These are phyloP conservation scores for Oreonectes daqikongensis DNA, from an alignment of 2,797 vertebrate species.

Conservation along the genomic window DNA sequence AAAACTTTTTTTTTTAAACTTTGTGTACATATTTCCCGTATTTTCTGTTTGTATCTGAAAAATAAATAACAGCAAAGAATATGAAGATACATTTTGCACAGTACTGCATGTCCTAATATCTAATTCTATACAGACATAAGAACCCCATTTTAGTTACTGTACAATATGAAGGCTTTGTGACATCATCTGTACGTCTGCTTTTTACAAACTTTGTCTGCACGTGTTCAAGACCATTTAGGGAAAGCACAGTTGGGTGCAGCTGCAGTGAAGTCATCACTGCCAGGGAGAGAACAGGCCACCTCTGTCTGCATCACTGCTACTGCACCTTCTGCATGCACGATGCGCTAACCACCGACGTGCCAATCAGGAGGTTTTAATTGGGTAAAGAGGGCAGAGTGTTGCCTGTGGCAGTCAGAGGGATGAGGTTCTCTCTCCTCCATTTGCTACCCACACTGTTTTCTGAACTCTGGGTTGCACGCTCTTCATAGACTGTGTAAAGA, in stretches of 20 bases:
- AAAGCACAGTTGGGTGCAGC: conserved; percentile 39
- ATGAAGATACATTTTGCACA: too few species aligned
- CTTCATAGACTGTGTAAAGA: conserved; percentile 19
- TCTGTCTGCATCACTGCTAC: conserved; percentile 48
- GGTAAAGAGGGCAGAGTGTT: conserved; percentile 39
- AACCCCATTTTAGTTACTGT: background rate
- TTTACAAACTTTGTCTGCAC: background rate
- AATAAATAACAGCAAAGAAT: too few species aligned
- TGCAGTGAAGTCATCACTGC: conserved; percentile 43
- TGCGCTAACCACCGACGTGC: conserved; percentile 30
- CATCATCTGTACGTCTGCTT: background rate
- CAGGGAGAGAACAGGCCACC: conserved; percentile 46
- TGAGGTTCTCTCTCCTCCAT: background rate
- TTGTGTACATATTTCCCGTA: too few species aligned
- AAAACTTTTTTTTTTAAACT: too few species aligned
- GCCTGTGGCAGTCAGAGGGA: conserved; percentile 40
- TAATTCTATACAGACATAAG: background rate
- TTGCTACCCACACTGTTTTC: conserved; percentile 10
- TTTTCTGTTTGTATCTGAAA: too few species aligned
- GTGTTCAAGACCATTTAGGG: background rate
- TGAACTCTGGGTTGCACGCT: background rate
- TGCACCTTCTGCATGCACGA: conserved; percentile 45
- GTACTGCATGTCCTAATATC: too few species aligned
- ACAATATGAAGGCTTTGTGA: background rate
- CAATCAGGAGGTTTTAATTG: conserved; percentile 52